Percentiles rank a stretch among this genome's conserved stretches.
phyloP scores from a whole-genome alignment of 2,113 vertebrate genomes.

The Chelonoidis abingdonii region DNA sequence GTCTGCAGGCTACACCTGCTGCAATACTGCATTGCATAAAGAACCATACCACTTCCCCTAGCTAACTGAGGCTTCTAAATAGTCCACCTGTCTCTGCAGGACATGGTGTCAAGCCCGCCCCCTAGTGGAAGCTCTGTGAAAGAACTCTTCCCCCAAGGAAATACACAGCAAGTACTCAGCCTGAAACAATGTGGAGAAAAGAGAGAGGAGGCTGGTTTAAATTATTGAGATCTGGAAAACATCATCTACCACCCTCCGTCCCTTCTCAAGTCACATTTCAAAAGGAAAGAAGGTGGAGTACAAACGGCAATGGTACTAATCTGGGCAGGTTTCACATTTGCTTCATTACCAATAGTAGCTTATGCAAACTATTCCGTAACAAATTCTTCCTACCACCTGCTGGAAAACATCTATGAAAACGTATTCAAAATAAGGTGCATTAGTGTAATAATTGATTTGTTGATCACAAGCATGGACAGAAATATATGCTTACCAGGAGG shows the following conservation, averaged over 20 bases:
- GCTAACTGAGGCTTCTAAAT: background rate
- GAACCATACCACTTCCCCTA: background rate
- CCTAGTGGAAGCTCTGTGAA: fast-evolving
- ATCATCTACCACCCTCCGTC: fast-evolving
- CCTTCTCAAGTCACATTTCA: background rate
- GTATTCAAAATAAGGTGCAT: fast-evolving
- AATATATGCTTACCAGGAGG: background rate
- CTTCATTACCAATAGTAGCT: background rate
- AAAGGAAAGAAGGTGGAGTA: background rate
- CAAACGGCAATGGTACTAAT: background rate
- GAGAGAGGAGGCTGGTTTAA: background rate
- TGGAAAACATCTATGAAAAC: background rate
- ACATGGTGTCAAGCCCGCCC: fast-evolving
- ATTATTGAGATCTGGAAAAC: background rate
- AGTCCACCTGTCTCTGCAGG: background rate
- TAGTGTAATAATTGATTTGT: background rate
- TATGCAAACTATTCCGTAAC: background rate
- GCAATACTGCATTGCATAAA: fast-evolving
- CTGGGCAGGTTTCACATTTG: background rate
- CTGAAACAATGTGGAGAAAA: background rate
- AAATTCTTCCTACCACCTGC: conserved; percentile 19
- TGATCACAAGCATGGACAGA: background rate
- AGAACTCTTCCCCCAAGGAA: background rate
- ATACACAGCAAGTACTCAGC: background rate
- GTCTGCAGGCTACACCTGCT: background rate